Evolutionary conservation across 2,888 invertebrate genomes (phyloP).

Genomic region (Anticlea derivata): DNA sequence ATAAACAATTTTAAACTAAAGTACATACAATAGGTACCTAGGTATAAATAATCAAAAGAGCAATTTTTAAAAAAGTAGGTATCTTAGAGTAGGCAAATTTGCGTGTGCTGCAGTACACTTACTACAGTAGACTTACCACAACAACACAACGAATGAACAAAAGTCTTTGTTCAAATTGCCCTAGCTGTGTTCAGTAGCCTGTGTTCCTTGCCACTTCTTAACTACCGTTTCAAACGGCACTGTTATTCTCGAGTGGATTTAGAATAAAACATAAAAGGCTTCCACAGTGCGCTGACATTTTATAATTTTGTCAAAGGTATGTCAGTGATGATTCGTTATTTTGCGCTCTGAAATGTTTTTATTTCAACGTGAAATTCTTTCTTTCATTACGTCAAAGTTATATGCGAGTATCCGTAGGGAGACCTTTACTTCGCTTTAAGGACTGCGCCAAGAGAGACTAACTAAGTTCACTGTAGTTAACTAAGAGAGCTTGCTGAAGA

Average conservation of each 20-base stretch:
- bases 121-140: no score
- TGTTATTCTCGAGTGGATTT: constrained; percentile 38
- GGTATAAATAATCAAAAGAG: no score
- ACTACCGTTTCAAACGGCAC: constrained; percentile 29
- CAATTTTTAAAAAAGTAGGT: no score
- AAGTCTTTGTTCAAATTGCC: background rate
- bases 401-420: no score
- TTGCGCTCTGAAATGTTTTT: constrained; percentile 20
- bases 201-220: constrained; percentile 16
- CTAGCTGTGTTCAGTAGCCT: background rate
- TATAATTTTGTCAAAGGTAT: constrained; percentile 28
- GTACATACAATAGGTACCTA: no score
- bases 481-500: no score
- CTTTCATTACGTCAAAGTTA: constrained; percentile 28
- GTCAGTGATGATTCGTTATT: constrained; percentile 33
- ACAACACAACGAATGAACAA: background rate
- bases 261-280: constrained; percentile 34
- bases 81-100: no score
- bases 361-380: constrained; percentile 25
- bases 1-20: no score
- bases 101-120: no score
- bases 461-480: no score
- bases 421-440: no score
- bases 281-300: constrained; percentile 28
- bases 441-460: no score